Conservation (phyloP, 2,888 invertebrate species). For the Philhelius pedissequus region DNA sequence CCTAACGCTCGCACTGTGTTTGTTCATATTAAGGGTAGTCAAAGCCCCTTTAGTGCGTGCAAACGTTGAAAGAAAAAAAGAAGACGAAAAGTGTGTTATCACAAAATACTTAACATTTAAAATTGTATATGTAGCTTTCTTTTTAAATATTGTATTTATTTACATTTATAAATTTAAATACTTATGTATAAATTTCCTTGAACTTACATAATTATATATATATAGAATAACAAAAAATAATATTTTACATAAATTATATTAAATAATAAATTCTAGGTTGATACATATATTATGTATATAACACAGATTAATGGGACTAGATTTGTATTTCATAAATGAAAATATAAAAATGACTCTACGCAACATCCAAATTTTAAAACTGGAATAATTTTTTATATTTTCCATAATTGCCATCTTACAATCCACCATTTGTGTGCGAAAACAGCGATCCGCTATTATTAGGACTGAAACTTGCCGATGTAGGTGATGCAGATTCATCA, state of each 20-base stretch:
- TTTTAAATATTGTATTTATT: background rate
- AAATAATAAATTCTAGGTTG: constrained; percentile 5
- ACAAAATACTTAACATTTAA: too few relatives aligned
- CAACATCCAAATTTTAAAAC: background rate
- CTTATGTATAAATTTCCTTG: too few relatives aligned
- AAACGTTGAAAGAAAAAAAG: too few relatives aligned
- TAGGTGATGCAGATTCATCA: constrained; percentile 53
- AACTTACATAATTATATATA: background rate
- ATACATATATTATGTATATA: constrained; percentile 32
- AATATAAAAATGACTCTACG: background rate
- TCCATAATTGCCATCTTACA: constrained; percentile 1
- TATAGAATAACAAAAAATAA: background rate
- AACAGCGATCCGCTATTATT: constrained; percentile 66
- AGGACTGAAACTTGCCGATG: constrained; percentile 69
- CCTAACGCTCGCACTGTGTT: too few relatives aligned
- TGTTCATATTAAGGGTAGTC: too few relatives aligned
- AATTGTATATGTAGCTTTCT: background rate
- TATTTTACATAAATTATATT: background rate
- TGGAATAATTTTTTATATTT: background rate
- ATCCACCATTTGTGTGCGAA: constrained; percentile 53
- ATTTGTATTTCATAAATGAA: constrained; percentile 25
- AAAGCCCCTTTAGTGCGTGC: too few relatives aligned
- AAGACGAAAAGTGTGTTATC: too few relatives aligned
- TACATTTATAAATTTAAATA: background rate
- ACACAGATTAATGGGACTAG: constrained; percentile 64